Base-by-base conservation (phyloP, 2,113 vertebrate species). In the Desmodus rotundus region DNA sequence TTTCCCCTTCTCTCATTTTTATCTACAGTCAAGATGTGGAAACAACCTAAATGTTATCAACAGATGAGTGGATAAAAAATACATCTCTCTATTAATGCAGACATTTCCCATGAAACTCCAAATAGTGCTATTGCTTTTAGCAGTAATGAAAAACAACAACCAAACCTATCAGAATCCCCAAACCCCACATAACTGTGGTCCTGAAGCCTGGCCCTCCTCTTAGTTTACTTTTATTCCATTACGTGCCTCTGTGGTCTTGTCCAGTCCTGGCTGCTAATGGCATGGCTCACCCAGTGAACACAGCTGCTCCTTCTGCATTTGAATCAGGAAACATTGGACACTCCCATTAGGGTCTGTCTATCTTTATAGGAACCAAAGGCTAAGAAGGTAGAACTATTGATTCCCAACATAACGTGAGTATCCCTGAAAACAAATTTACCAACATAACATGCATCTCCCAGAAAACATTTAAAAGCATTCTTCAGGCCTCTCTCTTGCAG, bases 241-340 rank as follows among this genome's bases (percentile, higher is more conserved):
- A 65, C n/a, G 72, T 61, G 22, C 31, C 50, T 61, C 67, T 6
- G 20, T 2, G 52, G 43, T 54, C 11, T 0, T 15, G 72, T 38
- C 67, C 38, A 7, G 36, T 26, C 70, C 17, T 16, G 56, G 74
- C 56, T 56, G 20, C 36, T 38, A 9, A 56, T 28, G 15, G 31
- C 36, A 8, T 96, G 93, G 96, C 52, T 93, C 95, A 95, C 15
- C 28, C 0, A 17, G 5, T 10, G 43, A 76, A 3, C 24, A 26
- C 90, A 92, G 47, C 95, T 89, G 92, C 73, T 93, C 78, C 12
- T 41, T 63, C 87, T 93, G 90, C 93, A 56, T 36, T 6, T 28
- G 65, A 93, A 68, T 95, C 90, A 92, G 94, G 96, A 92, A 87
- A 87, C n/a, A 50, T 1, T 50, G 63, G 58, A 41, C 87, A 45